Base-by-base conservation (phyloP, 2,888 invertebrate species). In the Drosophila merina region DNA sequence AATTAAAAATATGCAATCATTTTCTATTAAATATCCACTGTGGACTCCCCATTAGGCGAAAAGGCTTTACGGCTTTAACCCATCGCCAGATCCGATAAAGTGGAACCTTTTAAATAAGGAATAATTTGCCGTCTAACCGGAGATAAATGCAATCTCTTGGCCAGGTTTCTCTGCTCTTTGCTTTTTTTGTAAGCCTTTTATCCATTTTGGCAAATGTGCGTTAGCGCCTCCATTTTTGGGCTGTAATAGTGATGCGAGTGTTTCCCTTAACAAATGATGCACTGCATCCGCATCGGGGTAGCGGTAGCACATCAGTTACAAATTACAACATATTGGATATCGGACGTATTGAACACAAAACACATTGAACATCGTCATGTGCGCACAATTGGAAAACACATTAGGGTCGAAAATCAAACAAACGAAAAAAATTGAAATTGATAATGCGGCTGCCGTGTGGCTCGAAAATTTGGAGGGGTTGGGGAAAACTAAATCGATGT, bases 311-410 rank as follows among this genome's bases (percentile, higher is more conserved):
- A 74, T 60, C 60, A 60, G 60, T 60, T 79, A 83, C 79, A 86
- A 80, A 84, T 88, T 88, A 88, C 84, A 76, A 71, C 77, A 82
- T 85, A 70, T 87, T 81, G 69, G 62, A 62, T 63, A 66, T 71
- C 76, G 74, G 72, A 72, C 42, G 42, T 76, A 74, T 64, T 54
- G 67, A 38, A n/a, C 36, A 36, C n/a, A 36, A 36, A 36, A 36
- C 73, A 68, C 64, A 72, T 28, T 60, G 42, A 60, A 57, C 49
- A 50, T 63, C 63, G 63, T 64, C 63, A 63, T 63, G 63, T 63
- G 66, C 52, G 51, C 57, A 86, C 82, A 85, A 79, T 82, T 83
- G 86, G 81, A 86, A 86, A 88, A 86, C 67, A 84, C 85, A 86
- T 86, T 86, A 86, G 63, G 76, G 81, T 45, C 38, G 14, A 42